Base-by-base conservation (phyloP, 2,797 vertebrate species). In the Nannoperca obscura region DNA sequence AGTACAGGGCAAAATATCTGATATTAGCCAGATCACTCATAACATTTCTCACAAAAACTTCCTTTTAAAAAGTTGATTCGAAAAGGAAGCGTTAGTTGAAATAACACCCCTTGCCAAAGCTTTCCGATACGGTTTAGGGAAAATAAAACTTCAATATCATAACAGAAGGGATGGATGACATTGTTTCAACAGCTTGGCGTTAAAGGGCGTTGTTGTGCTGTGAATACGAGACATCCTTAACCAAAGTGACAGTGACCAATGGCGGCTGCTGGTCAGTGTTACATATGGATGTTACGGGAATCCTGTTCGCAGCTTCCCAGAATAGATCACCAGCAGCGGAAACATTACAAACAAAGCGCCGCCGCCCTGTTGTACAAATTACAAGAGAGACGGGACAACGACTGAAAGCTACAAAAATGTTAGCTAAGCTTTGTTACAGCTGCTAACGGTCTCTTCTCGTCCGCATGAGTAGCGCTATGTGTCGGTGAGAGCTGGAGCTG, bases 241-340 rank as follows among this genome's bases (percentile, higher is more conserved):
- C 64, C 47, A 7, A 19, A 42, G 64, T 62, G 73, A 68, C 81
- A 63, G 59, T 60, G 79, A 83, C 84, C 89, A 88, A 91, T 91
- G 90, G 88, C 86, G 86, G 70, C 83, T 59, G 71, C 60, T 72
- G 83, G 17, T 22, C 85, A 53, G 1, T 66, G 75, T 64, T 57
- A 52, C 88, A 75, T 75, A 81, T 74, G 82, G 62, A 61, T 50
- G 71, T 82, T 80, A 84, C 71, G 59, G 83, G 82, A 90, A 83
- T 83, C 69, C 79, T 57, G 76, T 47, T 76, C 58, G 10, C 14
- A 7, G 46, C 44, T 57, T 3, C 80, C 84, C 38, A 77, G 90
- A 90, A 88, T 85, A 91, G 83, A 83, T 17, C 54, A 54, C n/a
- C 38, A 36, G 50, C 46, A n/a, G 78, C 46, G 38, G 58, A 53